Percentiles rank a stretch among this genome's conserved stretches.
Evolutionary conservation across 2,113 vertebrate genomes (phyloP).

Genomic region (Serinus canaria): DNA sequence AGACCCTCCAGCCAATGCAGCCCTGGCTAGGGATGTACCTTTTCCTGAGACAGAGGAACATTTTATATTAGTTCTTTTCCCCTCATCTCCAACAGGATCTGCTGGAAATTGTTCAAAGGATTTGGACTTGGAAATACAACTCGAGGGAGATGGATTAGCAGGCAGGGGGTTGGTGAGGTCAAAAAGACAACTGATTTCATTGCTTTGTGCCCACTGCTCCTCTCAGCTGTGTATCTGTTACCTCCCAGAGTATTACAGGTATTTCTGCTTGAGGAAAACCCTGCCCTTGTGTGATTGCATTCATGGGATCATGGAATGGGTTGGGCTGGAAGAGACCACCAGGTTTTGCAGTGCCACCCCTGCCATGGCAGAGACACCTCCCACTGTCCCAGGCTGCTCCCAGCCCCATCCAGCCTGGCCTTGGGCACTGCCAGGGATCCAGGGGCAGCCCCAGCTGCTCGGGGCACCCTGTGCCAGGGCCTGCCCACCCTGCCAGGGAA

Average conservation of each 20-base stretch:
- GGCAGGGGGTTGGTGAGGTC: background rate
- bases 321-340: background rate
- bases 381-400: background rate
- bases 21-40: background rate
- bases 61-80: background rate
- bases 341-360: background rate
- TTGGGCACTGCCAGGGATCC: background rate
- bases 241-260: too few species aligned
- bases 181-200: background rate
- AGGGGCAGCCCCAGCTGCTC: background rate
- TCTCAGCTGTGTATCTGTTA: background rate
- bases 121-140: background rate
- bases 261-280: background rate
- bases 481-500: accelerated
- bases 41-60: background rate
- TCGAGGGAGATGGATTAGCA: background rate
- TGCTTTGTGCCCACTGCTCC: background rate
- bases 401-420: background rate
- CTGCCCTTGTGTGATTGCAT: background rate
- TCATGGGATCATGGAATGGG: too few species aligned
- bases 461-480: background rate
- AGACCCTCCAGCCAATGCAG: background rate
- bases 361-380: background rate
- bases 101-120: background rate
- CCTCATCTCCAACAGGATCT: background rate